Evolutionary conservation across 2,113 vertebrate species (phyloP).

Genomic region (Tricholaema leucomelas): DNA sequence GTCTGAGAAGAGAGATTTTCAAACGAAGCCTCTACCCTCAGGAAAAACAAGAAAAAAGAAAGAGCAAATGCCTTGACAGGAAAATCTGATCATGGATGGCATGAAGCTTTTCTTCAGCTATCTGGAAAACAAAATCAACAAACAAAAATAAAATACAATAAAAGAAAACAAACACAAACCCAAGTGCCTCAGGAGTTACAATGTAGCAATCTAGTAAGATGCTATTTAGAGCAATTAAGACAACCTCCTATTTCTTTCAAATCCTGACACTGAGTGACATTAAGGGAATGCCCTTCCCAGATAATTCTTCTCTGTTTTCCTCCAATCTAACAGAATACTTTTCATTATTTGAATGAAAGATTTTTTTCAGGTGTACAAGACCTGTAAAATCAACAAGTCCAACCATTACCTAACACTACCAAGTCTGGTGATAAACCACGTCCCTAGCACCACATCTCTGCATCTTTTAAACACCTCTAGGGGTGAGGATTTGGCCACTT

Average conservation of each 20-base stretch:
- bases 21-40: background rate
- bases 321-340: background rate
- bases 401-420: no score
- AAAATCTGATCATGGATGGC: background rate
- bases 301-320: background rate
- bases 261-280: background rate
- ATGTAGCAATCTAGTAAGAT: background rate
- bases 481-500: no score
- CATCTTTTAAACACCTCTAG: no score
- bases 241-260: background rate
- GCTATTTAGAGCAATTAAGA: background rate
- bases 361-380: no score
- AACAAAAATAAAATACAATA: no score
- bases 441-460: no score
- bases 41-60: background rate
- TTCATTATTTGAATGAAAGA: background rate
- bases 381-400: no score
- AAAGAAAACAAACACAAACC: no score
- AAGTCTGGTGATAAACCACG: no score
- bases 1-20: background rate
- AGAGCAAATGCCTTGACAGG: background rate
- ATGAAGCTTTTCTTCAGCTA: background rate
- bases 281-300: background rate
- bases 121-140: background rate
- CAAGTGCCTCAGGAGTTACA: no score